Evolutionary conservation across 2,888 invertebrate genomes (phyloP), one percentile per base, ranked within the genome.

Genomic region (Drosophila quinaria): DNA sequence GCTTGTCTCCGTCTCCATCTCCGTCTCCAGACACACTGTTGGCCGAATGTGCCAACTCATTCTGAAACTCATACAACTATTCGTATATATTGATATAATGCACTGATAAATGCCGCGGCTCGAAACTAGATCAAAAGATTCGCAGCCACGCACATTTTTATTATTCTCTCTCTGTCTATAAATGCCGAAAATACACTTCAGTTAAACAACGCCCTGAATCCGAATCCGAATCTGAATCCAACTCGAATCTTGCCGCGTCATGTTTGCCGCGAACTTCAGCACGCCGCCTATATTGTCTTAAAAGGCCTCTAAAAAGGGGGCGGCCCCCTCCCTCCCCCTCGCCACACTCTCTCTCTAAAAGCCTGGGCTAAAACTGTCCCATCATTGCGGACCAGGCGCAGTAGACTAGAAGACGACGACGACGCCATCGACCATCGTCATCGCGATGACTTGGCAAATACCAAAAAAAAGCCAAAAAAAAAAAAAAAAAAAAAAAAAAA

Each of bases 91-190:
- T 86, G 85, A 86, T 86, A 80, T 85, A 80, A 72, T 69, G 72
- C 80, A 74, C 88, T 80, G 85, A 86, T 86, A 87, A 89, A 80
- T 85, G 62, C 46, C 25, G 55, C 77, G 63, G 77, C 69, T 86
- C 64, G 64, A 70, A 87, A 87, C 61, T 87, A 86, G 85, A 86
- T 89, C 89, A 86, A 88, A 81, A 73, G 85, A 89, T 85, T 86
- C 67, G 76, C 82, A 76, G 84, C 67, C 59, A 74, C 74, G 73
- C 72, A 86, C 65, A 76, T 80, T 74, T 22, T 31, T 60, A 25
- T 74, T 50, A 44, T 77, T 22, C 17, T 50, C 49, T 19, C n/a
- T 9, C 13, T 44, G 22, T 58, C 55, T 59, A n/a, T 61, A 51
- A 75, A 78, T 64, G 63, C 79, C 69, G 70, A 77, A 82, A 80